Percentiles rank a stretch among this genome's conserved stretches.
Conservation (phyloP, 1,140 invertebrate species). For the Laupala kohalensis region DNA sequence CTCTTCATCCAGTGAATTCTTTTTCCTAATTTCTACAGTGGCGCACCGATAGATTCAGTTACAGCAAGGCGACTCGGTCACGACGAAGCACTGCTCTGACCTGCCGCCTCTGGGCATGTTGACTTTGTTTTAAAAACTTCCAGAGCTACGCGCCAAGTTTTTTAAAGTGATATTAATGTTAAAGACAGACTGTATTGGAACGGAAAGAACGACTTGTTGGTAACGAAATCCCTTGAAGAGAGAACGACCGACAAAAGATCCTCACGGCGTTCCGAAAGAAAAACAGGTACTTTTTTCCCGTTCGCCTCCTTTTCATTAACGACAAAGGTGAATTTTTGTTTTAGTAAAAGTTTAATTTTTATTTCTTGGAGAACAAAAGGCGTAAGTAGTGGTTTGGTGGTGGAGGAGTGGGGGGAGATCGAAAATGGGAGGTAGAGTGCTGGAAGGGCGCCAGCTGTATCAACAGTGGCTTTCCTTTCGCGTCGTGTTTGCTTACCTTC, state of each 20-base stretch:
- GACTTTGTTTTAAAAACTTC: not conserved
- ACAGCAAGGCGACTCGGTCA: no score
- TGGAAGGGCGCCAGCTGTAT: constrained; percentile 6
- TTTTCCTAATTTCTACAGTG: no score
- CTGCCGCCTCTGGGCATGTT: not conserved
- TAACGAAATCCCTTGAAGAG: not conserved
- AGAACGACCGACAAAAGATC: not conserved
- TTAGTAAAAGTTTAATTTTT: constrained; percentile 4
- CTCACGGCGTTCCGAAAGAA: not conserved
- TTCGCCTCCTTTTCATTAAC: constrained; percentile 1
- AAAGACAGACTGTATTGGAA: not conserved
- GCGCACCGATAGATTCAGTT: no score
- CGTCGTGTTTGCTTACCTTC: not conserved
- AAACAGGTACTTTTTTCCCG: constrained; percentile 9
- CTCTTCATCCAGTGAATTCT: no score
- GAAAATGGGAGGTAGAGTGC: not conserved
- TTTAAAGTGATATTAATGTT: not conserved
- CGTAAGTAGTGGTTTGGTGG: not conserved
- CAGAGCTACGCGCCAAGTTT: not conserved
- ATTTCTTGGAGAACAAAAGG: not conserved
- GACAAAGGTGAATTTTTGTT: constrained; percentile 9
- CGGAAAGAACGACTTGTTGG: not conserved
- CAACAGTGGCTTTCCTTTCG: constrained; percentile 2
- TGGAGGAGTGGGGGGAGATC: constrained; percentile 3
- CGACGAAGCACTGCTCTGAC: no score